These are phyloP conservation scores for Cephus cinctus DNA, from an alignment of 1,140 invertebrate genomes.

Conservation along the genomic window DNA sequence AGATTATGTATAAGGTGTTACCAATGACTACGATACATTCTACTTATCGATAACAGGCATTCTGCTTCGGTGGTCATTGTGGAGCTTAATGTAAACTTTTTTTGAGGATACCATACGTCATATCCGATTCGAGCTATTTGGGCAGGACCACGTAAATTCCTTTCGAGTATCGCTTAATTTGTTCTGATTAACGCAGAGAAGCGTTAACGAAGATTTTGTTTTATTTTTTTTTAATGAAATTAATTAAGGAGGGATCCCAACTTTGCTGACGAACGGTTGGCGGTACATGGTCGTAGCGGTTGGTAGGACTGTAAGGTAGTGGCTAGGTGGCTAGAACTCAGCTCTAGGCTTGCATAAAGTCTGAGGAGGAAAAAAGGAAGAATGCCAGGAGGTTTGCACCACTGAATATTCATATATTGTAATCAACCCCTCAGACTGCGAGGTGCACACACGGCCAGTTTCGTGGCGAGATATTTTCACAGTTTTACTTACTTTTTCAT, in stretches of 20 bases:
- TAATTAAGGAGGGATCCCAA: conserved; percentile 42
- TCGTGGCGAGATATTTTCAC: background rate
- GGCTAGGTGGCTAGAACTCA: conserved; percentile 3
- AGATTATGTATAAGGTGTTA: too few relatives aligned
- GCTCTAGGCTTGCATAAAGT: conserved; percentile 18
- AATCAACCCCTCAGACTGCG: conserved; percentile 45
- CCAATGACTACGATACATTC: too few relatives aligned
- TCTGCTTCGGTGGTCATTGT: too few relatives aligned
- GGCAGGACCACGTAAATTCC: too few relatives aligned
- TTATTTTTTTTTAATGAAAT: conserved; percentile 38
- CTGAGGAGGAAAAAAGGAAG: conserved; percentile 23
- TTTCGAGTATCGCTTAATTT: conserved; percentile 33
- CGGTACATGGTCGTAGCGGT: conserved; percentile 11
- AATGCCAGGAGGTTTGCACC: conserved; percentile 27
- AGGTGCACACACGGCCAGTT: conserved; percentile 3
- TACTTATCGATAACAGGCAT: too few relatives aligned
- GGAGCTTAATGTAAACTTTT: too few relatives aligned
- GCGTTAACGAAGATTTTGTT: conserved; percentile 45
- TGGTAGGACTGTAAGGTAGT: conserved; percentile 9
- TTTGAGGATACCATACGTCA: too few relatives aligned
- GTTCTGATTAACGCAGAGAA: conserved; percentile 39
- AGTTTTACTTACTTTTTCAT: too few relatives aligned
- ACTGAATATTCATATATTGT: conserved; percentile 56
- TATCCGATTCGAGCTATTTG: too few relatives aligned
- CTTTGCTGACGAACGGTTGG: conserved; percentile 14